phyloP scores from a whole-genome alignment of 1,140 invertebrate species.

The Doryteuthis pealeii region DNA sequence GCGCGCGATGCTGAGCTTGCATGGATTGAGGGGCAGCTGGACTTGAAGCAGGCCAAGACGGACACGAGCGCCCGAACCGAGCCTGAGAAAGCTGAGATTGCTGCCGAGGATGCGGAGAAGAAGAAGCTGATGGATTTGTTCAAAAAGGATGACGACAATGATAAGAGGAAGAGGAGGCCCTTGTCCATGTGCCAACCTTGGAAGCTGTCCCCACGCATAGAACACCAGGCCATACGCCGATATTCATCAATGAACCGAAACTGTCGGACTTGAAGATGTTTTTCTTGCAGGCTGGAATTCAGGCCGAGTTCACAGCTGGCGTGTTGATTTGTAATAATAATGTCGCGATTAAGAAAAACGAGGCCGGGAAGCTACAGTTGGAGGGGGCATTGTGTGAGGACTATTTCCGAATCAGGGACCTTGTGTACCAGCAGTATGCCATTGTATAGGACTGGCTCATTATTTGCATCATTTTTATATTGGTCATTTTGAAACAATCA shows the following conservation, averaged over 20 bases:
- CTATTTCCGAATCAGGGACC: conserved; percentile 89
- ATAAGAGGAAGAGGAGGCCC: conserved; percentile 32
- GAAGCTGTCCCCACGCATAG: conserved; percentile 66
- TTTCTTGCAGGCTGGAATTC: conserved; percentile 83
- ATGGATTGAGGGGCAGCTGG: conserved; percentile 76
- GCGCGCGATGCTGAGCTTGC: conserved; percentile 78
- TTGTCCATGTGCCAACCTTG: conserved; percentile 68
- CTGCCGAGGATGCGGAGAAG: conserved; percentile 27
- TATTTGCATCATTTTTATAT: too few species aligned
- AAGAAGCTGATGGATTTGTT: conserved; percentile 17
- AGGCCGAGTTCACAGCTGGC: conserved; percentile 91
- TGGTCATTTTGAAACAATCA: too few species aligned
- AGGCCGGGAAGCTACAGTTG: conserved; percentile 86
- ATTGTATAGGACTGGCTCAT: conserved; percentile 70
- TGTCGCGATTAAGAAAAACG: conserved; percentile 78
- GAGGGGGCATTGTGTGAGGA: conserved; percentile 94
- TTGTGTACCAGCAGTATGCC: conserved; percentile 96
- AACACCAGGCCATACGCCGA: conserved; percentile 75
- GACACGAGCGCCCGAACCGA: conserved; percentile 44
- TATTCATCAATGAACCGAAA: conserved; percentile 94
- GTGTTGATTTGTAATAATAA: conserved; percentile 94
- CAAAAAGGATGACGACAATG: conserved; percentile 25
- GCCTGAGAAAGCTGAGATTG: conserved; percentile 30
- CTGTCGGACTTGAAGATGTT: conserved; percentile 95
- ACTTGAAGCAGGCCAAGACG: conserved; percentile 38